Evolutionary conservation across 2,888 invertebrate species (phyloP).

Genomic region (Nycteola revayana): DNA sequence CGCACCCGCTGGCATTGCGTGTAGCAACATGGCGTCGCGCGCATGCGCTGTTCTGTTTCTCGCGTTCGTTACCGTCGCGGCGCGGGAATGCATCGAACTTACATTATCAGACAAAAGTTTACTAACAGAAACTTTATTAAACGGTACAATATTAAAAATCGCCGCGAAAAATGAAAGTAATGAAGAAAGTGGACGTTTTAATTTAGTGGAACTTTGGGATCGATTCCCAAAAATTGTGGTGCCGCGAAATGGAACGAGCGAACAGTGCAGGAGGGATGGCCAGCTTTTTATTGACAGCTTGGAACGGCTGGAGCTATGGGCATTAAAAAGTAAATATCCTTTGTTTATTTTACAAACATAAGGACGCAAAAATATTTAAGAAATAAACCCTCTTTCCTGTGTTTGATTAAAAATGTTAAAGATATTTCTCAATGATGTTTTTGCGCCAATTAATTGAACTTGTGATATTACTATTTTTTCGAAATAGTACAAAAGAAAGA

Average conservation of each 20-base stretch:
- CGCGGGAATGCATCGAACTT: conserved; percentile 71
- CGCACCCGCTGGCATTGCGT: conserved; percentile 52
- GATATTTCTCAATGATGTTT: too few relatives aligned
- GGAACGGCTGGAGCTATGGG: conserved; percentile 73
- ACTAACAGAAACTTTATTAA: conserved; percentile 53
- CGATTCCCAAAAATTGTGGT: conserved; percentile 68
- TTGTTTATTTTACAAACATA: conserved; percentile 1
- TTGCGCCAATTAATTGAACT: too few relatives aligned
- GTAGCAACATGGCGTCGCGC: conserved; percentile 67
- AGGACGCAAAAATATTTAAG: too few relatives aligned
- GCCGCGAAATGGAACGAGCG: conserved; percentile 69
- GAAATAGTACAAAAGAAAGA: too few relatives aligned
- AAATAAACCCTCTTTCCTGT: too few relatives aligned
- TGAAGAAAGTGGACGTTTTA: conserved; percentile 47
- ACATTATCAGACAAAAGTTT: conserved; percentile 57
- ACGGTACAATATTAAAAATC: conserved; percentile 58
- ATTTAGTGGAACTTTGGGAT: conserved; percentile 64
- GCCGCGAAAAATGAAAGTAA: conserved; percentile 51
- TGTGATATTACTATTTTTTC: too few relatives aligned
- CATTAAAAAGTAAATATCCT: conserved; percentile 76
- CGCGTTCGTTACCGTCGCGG: conserved; percentile 41
- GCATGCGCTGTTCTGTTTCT: conserved; percentile 58
- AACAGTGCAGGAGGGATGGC: conserved; percentile 69
- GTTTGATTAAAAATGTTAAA: too few relatives aligned
- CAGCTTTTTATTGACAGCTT: conserved; percentile 60